Conservation (phyloP, 2,113 vertebrate species). For the Microcebus jonahi region DNA sequence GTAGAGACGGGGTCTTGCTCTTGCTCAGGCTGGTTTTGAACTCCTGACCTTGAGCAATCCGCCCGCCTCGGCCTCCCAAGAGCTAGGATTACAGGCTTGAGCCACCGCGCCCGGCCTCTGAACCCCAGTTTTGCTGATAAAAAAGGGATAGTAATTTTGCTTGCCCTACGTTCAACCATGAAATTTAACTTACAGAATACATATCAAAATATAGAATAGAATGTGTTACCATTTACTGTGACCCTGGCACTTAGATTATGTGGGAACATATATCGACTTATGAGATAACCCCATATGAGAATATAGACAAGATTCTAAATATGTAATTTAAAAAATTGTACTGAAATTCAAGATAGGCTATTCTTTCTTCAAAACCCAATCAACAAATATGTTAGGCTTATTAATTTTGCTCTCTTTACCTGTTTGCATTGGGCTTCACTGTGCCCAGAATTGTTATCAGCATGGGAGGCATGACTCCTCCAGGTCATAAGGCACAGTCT, state of each 20-base stretch:
- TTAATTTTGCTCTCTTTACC: conserved; percentile 72
- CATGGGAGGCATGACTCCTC: conserved; percentile 80
- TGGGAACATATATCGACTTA: not conserved
- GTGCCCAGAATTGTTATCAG: conserved; percentile 82
- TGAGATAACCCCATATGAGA: not conserved
- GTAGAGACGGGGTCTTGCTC: too few relatives aligned
- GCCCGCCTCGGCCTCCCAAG: too few relatives aligned
- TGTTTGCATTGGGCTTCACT: conserved; percentile 73
- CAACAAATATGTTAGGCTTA: not conserved
- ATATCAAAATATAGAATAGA: not conserved
- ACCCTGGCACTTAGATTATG: not conserved
- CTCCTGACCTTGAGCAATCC: too few relatives aligned
- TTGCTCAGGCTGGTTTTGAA: too few relatives aligned
- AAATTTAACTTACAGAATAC: not conserved
- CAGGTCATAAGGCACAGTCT: conserved; percentile 83
- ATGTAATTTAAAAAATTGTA: not conserved
- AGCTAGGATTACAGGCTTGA: too few relatives aligned
- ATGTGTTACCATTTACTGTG: not conserved
- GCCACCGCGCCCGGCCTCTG: too few relatives aligned
- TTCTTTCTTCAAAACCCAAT: conserved; percentile 9
- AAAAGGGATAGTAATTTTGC: not conserved
- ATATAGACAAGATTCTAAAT: not conserved
- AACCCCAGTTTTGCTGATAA: not conserved
- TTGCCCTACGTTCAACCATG: not conserved
- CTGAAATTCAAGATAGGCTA: not conserved